These are phyloP conservation scores for Dryomyza anilis DNA, from an alignment of 2,888 invertebrate species.

Conservation along the genomic window DNA sequence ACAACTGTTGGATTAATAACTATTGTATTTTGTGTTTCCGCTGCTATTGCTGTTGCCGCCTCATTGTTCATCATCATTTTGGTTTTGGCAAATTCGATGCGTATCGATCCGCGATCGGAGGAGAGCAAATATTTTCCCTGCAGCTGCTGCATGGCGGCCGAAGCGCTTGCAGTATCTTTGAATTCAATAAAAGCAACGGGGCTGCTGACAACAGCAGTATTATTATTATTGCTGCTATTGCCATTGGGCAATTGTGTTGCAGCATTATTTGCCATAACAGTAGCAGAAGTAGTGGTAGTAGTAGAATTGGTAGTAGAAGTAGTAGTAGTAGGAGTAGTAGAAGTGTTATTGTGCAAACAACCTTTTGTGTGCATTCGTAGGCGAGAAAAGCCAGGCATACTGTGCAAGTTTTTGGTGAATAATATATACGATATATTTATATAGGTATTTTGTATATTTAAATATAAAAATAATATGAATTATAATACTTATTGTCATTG, in stretches of 20 bases:
- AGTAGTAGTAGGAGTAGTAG: conserved; percentile 53
- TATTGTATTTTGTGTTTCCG: too few relatives aligned
- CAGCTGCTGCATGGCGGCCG: conserved; percentile 89
- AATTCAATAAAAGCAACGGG: conserved; percentile 99
- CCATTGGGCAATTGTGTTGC: conserved; percentile 30
- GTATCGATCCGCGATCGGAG: conserved; percentile 95
- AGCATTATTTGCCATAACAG: conserved; percentile 36
- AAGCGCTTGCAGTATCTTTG: conserved; percentile 88
- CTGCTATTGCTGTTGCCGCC: conserved; percentile 18
- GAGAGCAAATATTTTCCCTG: conserved; percentile 96
- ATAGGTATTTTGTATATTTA: conserved; percentile 12
- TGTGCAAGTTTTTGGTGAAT: conserved; percentile 63
- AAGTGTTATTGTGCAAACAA: conserved; percentile 63
- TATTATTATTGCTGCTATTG: conserved; percentile 37
- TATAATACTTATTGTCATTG: too few relatives aligned
- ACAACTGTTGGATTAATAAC: neutral
- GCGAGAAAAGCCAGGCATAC: conserved; percentile 98
- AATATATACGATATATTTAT: conserved; percentile 32
- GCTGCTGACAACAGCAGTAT: conserved; percentile 59
- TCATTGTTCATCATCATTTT: conserved; percentile 83
- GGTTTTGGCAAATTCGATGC: conserved; percentile 98
- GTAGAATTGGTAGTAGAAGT: conserved; percentile 46
- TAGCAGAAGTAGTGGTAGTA: conserved; percentile 44
- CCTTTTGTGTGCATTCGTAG: conserved; percentile 93
- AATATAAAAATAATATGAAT: conserved; percentile 21